Percentiles rank a stretch among this genome's conserved stretches.
These are phyloP conservation scores for Liparis tanakae DNA, from an alignment of 2,797 vertebrate genomes.

Conservation along the genomic window DNA sequence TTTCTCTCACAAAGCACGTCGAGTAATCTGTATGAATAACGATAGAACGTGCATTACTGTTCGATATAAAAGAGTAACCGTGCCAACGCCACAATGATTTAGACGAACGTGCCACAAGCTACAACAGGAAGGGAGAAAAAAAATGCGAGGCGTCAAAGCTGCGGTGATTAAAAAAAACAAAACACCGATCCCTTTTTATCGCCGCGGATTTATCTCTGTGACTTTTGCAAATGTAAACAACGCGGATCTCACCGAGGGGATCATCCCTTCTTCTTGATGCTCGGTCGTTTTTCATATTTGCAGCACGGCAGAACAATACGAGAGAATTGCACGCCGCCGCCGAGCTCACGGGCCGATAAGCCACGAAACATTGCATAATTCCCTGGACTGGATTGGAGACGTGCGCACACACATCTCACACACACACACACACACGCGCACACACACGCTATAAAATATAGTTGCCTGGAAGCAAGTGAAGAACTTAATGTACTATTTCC, in stretches of 20 bases:
- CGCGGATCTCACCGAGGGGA: conserved; percentile 43
- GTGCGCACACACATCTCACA: conserved; percentile 17
- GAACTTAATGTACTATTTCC: conserved; percentile 31
- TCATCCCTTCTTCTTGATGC: conserved; percentile 35
- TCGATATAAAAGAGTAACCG: conserved; percentile 3
- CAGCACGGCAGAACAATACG: conserved; percentile 24
- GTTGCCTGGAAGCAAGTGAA: conserved; percentile 35
- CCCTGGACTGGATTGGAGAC: conserved; percentile 51
- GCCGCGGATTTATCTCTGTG: conserved; percentile 20
- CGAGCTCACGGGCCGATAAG: conserved; percentile 55
- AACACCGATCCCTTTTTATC: conserved; percentile 36
- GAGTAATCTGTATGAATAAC: not conserved
- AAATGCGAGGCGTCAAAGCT: conserved; percentile 18
- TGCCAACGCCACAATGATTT: conserved; percentile 8
- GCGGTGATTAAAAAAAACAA: conserved; percentile 14
- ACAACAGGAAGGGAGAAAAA: conserved; percentile 10
- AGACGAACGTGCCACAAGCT: conserved; percentile 24
- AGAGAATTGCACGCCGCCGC: conserved; percentile 28
- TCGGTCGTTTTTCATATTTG: conserved; percentile 38
- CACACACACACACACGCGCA: not conserved
- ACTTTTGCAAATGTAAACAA: conserved; percentile 33
- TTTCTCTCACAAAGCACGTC: not conserved
- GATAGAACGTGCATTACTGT: not conserved
- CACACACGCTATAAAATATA: conserved; percentile 25
- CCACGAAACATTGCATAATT: conserved; percentile 62